Evolutionary conservation across 2,888 invertebrate genomes (phyloP).

Genomic region (Mechanitis mazaeus): DNA sequence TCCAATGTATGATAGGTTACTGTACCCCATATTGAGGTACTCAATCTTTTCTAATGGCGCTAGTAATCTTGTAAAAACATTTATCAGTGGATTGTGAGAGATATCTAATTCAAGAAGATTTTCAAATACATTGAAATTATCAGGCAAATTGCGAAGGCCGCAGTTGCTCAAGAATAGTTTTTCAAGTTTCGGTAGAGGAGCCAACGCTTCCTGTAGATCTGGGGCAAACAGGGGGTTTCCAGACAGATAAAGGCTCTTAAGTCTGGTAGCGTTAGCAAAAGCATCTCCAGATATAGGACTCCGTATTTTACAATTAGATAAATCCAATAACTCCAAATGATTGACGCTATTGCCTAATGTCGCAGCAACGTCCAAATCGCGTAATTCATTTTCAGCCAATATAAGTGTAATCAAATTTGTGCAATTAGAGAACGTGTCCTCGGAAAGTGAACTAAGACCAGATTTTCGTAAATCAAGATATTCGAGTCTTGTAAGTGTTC

Average conservation of each 20-base stretch:
- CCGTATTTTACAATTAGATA: constrained; percentile 81
- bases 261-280: constrained; percentile 80
- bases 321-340: constrained; percentile 79
- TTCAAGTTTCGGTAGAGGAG: constrained; percentile 80
- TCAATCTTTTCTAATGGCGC: constrained; percentile 80
- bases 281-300: constrained; percentile 82
- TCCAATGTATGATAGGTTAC: constrained; percentile 80
- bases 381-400: constrained; percentile 80
- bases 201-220: constrained; percentile 80
- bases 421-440: constrained; percentile 80
- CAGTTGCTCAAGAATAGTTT: constrained; percentile 82
- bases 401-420: constrained; percentile 79
- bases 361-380: constrained; percentile 79
- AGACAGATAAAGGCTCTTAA: constrained; percentile 79
- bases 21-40: constrained; percentile 84
- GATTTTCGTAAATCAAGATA: constrained; percentile 79
- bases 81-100: constrained; percentile 81
- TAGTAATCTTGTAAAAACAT: constrained; percentile 80
- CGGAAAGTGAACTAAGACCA: constrained; percentile 77
- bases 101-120: constrained; percentile 82
- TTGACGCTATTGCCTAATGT: constrained; percentile 80
- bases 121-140: constrained; percentile 80
- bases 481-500: constrained; percentile 77
- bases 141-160: constrained; percentile 78
- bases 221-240: constrained; percentile 82